A percentile compares a stretch with the other conserved stretches of the same genome.
Evolutionary conservation across 1,140 invertebrate genomes (phyloP).

Genomic region (Aphidius gifuensis): DNA sequence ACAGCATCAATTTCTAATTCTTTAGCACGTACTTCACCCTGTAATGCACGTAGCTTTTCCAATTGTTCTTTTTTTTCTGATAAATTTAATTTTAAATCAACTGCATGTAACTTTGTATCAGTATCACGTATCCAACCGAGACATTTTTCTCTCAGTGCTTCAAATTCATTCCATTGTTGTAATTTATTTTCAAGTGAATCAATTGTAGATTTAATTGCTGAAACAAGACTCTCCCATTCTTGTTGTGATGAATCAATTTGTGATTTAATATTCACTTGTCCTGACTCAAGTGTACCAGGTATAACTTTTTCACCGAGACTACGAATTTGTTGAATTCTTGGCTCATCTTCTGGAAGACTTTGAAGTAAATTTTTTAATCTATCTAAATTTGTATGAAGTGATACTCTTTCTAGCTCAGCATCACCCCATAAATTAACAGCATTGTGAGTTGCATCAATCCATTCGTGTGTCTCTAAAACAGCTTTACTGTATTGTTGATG

Average conservation of each 20-base stretch:
- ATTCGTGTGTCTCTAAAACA: conserved; percentile 84
- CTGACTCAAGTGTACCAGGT: conserved; percentile 79
- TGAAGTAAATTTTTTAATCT: conserved; percentile 72
- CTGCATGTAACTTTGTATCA: conserved; percentile 82
- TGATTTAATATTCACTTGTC: conserved; percentile 80
- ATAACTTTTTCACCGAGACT: conserved; percentile 84
- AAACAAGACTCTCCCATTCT: conserved; percentile 83
- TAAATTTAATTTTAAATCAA: conserved; percentile 81
- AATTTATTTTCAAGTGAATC: conserved; percentile 76
- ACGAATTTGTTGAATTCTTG: conserved; percentile 75
- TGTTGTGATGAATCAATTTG: conserved; percentile 85
- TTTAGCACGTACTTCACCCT: conserved; percentile 86
- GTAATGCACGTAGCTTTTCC: conserved; percentile 72
- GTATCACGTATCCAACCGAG: conserved; percentile 85
- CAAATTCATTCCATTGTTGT: conserved; percentile 89
- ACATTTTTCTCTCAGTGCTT: conserved; percentile 80
- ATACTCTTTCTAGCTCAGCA: conserved; percentile 80
- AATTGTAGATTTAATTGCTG: conserved; percentile 73
- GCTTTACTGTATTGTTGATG: conserved; percentile 91
- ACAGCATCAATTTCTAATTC: conserved; percentile 91
- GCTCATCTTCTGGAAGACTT: conserved; percentile 81
- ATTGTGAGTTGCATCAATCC: conserved; percentile 85
- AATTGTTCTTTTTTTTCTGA: conserved; percentile 82
- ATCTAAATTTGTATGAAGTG: conserved; percentile 88
- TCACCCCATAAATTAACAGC: conserved; percentile 85